Evolutionary conservation across 37 sponge, comb jelly and placozoan species (phyloP), one percentile per base, ranked within the genome.

Genomic region (Eunapius fragilis): DNA sequence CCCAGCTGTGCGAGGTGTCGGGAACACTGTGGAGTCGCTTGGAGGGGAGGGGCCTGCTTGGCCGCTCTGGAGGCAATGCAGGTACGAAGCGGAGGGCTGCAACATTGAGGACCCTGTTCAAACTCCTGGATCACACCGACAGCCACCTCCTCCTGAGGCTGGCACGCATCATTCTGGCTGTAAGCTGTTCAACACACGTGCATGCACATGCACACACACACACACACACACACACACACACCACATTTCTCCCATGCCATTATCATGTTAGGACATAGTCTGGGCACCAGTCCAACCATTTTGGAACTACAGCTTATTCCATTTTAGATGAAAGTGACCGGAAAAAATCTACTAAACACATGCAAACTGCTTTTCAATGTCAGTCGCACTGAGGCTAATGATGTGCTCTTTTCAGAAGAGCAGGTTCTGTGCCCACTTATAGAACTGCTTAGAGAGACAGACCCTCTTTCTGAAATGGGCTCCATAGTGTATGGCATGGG

Each of bases 281-380:
- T n/a, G n/a, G n/a, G n/a, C n/a, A n/a, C n/a, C n/a, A n/a, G n/a
- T n/a, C n/a, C n/a, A n/a, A n/a, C n/a, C n/a, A n/a, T n/a, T n/a
- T n/a, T 45, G 4, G 9, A 45, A 9, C 4, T 45, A 45, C 4
- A 45, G 9, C 4, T 45, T 11, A 17, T 17, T 19, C 22, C 22
- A 58, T 58, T 58, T 58, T 35, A 96, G 96, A 82, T 96, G 96
- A 72, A 91, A 80, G 96, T 96, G 80, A 91, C 94, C 27, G 89
- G 92, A 9, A 93, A 88, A 37, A 96, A 96, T 77, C 67, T 96
- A 7, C 80, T 84, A 41, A 96, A 96, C 73, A 87, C 80, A 2
- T 90, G 95, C 84, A 96, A 96, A 49, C 81, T 96, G 22, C 49
- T 96, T 3, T 96, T 93, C 69, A 37, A 88, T 32, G 35, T 93